Conservation (phyloP, 2,797 vertebrate genomes). For the Rhodeus uyekii region DNA sequence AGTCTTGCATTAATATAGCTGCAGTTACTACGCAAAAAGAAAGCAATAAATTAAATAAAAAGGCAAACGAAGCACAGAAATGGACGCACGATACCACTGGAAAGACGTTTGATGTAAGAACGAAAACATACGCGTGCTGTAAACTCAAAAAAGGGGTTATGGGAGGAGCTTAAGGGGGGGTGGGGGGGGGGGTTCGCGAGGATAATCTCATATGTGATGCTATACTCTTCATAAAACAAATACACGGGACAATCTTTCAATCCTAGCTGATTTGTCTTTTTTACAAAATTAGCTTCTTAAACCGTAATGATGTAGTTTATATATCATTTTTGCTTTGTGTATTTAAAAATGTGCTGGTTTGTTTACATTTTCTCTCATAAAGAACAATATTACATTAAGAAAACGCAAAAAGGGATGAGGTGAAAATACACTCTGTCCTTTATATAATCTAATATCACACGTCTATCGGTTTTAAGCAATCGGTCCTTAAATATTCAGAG, state of each 20-base stretch:
- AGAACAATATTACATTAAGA: constrained; percentile 75
- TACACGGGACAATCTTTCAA: constrained; percentile 64
- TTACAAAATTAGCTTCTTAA: constrained; percentile 69
- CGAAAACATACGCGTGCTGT: constrained; percentile 53
- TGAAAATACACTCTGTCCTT: constrained; percentile 69
- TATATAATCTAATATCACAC: constrained; percentile 61
- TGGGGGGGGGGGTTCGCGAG: neutral
- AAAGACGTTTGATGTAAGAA: constrained; percentile 59
- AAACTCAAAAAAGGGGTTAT: constrained; percentile 30
- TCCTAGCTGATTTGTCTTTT: constrained; percentile 61
- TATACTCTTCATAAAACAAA: constrained; percentile 69
- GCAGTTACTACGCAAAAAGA: constrained; percentile 69
- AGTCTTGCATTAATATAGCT: constrained; percentile 63
- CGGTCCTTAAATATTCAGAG: constrained; percentile 49
- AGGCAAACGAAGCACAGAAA: constrained; percentile 67
- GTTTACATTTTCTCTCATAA: constrained; percentile 74
- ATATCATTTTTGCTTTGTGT: constrained; percentile 70
- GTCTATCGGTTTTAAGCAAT: constrained; percentile 39
- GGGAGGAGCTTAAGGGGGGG: constrained; percentile 27
- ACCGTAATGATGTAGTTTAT: constrained; percentile 59
- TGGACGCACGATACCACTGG: constrained; percentile 56
- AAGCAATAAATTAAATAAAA: constrained; percentile 80
- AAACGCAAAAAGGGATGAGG: constrained; percentile 20
- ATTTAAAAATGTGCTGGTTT: constrained; percentile 85
- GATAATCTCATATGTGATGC: constrained; percentile 66